Conservation (phyloP, 2,113 vertebrate genomes). For the Tetrax tetrax region DNA sequence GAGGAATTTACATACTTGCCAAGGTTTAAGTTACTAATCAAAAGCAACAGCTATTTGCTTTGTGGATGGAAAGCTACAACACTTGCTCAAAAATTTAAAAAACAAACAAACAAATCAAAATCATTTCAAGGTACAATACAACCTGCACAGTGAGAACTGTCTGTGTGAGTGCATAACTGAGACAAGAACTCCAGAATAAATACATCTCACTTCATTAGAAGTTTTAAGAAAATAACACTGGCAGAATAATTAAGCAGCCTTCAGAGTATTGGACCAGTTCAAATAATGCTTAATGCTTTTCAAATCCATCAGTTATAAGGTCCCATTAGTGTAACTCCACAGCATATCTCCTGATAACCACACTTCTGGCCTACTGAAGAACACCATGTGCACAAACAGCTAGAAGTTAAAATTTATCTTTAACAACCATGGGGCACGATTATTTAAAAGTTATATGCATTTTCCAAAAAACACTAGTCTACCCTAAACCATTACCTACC, state of each 20-base stretch:
- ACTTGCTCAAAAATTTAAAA: neutral
- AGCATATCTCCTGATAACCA: neutral
- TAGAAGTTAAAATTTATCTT: neutral
- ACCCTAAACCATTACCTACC: neutral
- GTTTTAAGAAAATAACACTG: neutral
- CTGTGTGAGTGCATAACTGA: neutral
- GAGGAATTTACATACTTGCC: constrained; percentile 8
- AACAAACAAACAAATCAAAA: neutral
- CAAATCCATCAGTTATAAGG: constrained; percentile 21
- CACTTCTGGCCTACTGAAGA: neutral
- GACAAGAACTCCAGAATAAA: neutral
- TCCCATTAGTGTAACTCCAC: constrained; percentile 3
- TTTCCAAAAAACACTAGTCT: neutral
- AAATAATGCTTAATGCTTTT: constrained; percentile 16
- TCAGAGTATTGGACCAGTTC: neutral
- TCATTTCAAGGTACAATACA: neutral
- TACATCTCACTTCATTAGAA: neutral
- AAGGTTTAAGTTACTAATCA: constrained; percentile 35
- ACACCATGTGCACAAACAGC: neutral
- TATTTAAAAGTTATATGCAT: neutral
- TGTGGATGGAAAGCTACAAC: neutral
- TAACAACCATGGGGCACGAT: neutral
- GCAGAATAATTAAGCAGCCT: constrained; percentile 2
- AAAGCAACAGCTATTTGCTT: neutral
- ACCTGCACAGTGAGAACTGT: neutral